Conservation (phyloP, 2,797 vertebrate species). For the Eidolon dupreanum region DNA sequence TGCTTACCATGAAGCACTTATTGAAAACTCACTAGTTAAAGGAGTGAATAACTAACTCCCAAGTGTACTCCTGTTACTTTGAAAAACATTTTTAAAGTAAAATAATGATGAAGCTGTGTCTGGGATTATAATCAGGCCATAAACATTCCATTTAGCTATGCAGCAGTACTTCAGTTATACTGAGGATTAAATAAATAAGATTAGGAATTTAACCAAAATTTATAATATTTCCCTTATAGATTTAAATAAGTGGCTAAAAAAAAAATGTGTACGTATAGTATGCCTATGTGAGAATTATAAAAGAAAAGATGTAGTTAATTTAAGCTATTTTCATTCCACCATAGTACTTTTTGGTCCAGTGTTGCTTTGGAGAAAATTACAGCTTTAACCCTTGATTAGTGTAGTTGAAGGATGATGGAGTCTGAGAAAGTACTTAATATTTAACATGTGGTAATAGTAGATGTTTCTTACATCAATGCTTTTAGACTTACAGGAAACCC, state of each 20-base stretch:
- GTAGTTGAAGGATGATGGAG: background rate
- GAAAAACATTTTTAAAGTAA: background rate
- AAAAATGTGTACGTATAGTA: background rate
- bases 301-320: background rate
- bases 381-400: background rate
- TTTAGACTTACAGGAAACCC: constrained; percentile 18
- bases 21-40: background rate
- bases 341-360: background rate
- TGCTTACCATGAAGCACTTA: background rate
- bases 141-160: background rate
- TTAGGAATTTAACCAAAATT: constrained; percentile 25
- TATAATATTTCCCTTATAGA: background rate
- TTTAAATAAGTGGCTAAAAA: constrained; percentile 22
- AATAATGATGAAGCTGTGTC: background rate
- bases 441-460: background rate
- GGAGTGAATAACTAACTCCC: background rate
- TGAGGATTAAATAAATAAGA: background rate
- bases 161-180: background rate
- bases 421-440: constrained; percentile 33
- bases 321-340: constrained; percentile 33
- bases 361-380: background rate
- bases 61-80: background rate
- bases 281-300: background rate
- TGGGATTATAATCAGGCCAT: background rate
- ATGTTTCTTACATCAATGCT: background rate